Base-by-base conservation (phyloP, 1,140 invertebrate genomes). In the Trypoxylus dichotomus region DNA sequence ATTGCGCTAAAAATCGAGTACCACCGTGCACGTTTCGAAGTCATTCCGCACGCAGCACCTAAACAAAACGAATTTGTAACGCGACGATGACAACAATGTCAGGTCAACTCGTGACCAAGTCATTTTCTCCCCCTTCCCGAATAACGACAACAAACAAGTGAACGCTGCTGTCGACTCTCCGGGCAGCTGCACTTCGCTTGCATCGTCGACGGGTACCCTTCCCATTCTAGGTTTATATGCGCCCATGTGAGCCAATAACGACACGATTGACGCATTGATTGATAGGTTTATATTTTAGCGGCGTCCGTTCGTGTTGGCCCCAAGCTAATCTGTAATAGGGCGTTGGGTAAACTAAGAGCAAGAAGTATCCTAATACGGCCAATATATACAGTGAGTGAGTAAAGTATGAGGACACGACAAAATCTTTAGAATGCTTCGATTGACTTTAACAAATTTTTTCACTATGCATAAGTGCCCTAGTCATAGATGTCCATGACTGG, bases 221-320 rank as follows among this genome's bases (percentile, higher is more conserved):
- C 6, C 60, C 24, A 24, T 68, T 19, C 47, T 19, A 54, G 19
- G 60, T 68, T 25, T 27, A 37, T 37, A 8, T 37, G 32, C 32
- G 32, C 32, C 32, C 32, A 37, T 37, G 32, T 37, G 60, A 24
- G 60, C 60, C 60, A 68, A 68, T 68, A 68, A 68, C 27, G 21
- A 27, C 19, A 74, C 74, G 76, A 80, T 79, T 80, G 75, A 79
- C 58, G 76, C 73, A 72, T 77, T 81, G 81, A 83, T 83, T 83
- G 83, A 83, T 83, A 82, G 82, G 81, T 83, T 80, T 83, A 83
- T 83, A 83, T 83, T 81, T 81, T 79, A 81, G 71, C 71, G 43
- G 21, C 73, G 78, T 73, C 25, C 76, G 78, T 79, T 15, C 60
- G 75, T 47, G 32, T 77, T 79, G 79, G 78, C 77, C 80, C 80